phyloP scores from a whole-genome alignment of 2,888 invertebrate genomes.

The Elgonia sp. region DNA sequence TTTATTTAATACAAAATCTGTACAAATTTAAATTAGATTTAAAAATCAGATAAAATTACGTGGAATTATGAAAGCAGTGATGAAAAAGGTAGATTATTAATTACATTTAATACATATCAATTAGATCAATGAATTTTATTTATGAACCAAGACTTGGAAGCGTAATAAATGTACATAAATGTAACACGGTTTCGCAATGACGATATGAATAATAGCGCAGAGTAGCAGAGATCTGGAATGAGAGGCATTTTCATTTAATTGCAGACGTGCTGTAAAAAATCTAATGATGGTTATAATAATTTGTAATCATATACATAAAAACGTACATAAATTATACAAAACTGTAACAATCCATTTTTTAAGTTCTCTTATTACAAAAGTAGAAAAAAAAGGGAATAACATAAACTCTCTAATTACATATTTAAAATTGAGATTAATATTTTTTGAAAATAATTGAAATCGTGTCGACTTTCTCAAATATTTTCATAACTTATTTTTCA shows the following conservation, averaged over 20 bases:
- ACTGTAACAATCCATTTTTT: neutral
- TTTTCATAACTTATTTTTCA: neutral
- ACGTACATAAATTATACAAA: conserved; percentile 11
- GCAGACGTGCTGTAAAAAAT: conserved; percentile 14
- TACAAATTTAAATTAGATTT: neutral
- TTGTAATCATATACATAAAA: conserved; percentile 12
- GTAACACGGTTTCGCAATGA: conserved; percentile 39
- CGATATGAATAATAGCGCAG: conserved; percentile 26
- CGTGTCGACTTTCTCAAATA: neutral
- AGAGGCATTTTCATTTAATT: conserved; percentile 26
- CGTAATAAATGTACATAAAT: conserved; percentile 34
- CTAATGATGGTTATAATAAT: conserved; percentile 29
- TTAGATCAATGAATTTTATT: neutral
- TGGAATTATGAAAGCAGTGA: neutral
- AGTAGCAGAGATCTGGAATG: conserved; percentile 20
- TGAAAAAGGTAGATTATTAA: neutral
- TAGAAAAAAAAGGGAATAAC: neutral
- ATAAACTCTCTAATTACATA: too few relatives aligned
- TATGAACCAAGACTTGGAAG: conserved; percentile 9
- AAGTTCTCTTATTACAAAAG: neutral
- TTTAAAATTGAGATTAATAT: too few relatives aligned
- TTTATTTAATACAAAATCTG: too few relatives aligned
- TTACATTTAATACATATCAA: neutral
- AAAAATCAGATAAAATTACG: neutral
- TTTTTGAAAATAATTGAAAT: neutral